A percentile compares a stretch with the other conserved stretches of the same genome.
Evolutionary conservation across 1,140 invertebrate species (phyloP).

Genomic region (Coptotermes formosanus): DNA sequence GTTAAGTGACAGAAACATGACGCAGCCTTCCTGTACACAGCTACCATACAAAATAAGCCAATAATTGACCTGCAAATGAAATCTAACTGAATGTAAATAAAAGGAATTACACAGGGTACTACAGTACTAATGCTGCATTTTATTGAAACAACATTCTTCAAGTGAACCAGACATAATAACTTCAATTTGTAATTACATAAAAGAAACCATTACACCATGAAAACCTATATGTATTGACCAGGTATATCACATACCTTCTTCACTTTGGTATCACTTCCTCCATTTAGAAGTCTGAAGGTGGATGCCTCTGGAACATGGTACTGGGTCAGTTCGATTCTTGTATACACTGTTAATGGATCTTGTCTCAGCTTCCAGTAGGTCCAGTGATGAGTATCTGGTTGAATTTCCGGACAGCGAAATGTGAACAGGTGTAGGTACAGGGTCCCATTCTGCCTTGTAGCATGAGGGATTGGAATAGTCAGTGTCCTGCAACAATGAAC

Average conservation of each 20-base stretch:
- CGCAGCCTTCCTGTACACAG: too few species aligned
- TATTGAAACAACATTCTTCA: too few species aligned
- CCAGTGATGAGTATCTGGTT: constrained; percentile 34
- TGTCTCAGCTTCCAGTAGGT: constrained; percentile 45
- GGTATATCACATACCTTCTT: constrained; percentile 39
- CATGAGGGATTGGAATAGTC: constrained; percentile 62
- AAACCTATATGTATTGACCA: constrained; percentile 37
- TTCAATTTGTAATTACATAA: too few species aligned
- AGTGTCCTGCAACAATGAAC: constrained; percentile 53
- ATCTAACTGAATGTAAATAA: too few species aligned
- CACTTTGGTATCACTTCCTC: constrained; percentile 42
- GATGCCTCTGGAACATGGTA: constrained; percentile 69
- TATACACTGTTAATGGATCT: constrained; percentile 54
- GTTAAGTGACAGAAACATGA: too few species aligned
- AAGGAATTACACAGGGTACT: too few species aligned
- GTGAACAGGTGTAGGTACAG: constrained; percentile 67
- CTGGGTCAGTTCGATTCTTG: constrained; percentile 63
- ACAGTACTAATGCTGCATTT: too few species aligned
- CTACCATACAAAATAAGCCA: too few species aligned
- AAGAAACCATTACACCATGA: constrained; percentile 30
- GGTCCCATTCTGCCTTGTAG: constrained; percentile 74
- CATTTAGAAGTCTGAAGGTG: constrained; percentile 71
- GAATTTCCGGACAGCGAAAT: constrained; percentile 47
- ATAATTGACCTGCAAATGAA: too few species aligned
- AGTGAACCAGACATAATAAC: too few species aligned